Conservation (phyloP, 2,113 vertebrate species). For the Phainopepla nitens region DNA sequence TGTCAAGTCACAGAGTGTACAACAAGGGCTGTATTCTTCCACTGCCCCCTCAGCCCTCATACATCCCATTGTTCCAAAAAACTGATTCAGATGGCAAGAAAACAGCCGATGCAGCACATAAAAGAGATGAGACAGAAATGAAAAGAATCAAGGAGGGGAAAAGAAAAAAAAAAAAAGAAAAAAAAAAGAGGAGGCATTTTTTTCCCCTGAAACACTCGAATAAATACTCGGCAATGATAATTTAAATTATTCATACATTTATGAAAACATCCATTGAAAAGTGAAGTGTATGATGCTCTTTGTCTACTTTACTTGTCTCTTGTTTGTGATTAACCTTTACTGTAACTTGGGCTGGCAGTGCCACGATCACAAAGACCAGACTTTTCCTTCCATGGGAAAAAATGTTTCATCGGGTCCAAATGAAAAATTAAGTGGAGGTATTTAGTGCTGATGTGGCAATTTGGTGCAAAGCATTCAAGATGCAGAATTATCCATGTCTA, state of each 20-base stretch:
- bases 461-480: conserved; percentile 62
- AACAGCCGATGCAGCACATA: conserved; percentile 84
- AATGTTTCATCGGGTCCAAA: conserved; percentile 75
- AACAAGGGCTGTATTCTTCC: conserved; percentile 88
- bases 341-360: conserved; percentile 79
- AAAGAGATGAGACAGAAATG: conserved; percentile 90
- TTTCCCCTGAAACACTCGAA: conserved; percentile 80
- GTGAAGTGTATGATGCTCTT: conserved; percentile 86
- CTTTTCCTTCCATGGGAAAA: conserved; percentile 86
- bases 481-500: conserved; percentile 32
- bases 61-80: conserved; percentile 85
- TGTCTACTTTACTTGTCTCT: conserved; percentile 87
- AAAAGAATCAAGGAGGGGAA: conserved; percentile 76
- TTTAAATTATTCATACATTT: conserved; percentile 94
- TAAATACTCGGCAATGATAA: conserved; percentile 81
- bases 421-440: conserved; percentile 70
- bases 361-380: conserved; percentile 78
- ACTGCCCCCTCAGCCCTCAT: conserved; percentile 83
- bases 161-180: not conserved
- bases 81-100: conserved; percentile 89
- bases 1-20: conserved; percentile 79
- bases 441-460: conserved; percentile 77
- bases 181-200: conserved; percentile 76
- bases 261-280: conserved; percentile 88
- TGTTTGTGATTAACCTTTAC: conserved; percentile 92